Conservation (phyloP, 1,140 invertebrate genomes). For the Conopomorpha cramerella region DNA sequence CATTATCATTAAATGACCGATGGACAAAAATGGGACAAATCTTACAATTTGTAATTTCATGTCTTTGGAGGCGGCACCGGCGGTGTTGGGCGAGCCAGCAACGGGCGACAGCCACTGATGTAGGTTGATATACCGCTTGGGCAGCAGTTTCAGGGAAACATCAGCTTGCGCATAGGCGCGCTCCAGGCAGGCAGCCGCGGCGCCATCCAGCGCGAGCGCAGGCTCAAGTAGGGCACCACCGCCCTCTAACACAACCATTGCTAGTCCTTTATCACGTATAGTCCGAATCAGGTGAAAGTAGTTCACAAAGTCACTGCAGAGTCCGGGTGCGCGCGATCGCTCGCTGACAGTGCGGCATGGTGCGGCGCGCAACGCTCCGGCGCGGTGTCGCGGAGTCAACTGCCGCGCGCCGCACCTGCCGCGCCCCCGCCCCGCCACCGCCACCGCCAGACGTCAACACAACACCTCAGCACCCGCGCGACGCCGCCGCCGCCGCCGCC, state of each 20-base stretch:
- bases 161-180: slow-evolving; percentile 77
- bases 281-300: too few relatives aligned
- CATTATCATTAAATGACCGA: too few relatives aligned
- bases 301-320: slow-evolving; percentile 15
- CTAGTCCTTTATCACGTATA: too few relatives aligned
- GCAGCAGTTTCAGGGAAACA: slow-evolving; percentile 82
- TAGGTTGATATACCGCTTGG: slow-evolving; percentile 85
- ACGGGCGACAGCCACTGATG: slow-evolving; percentile 86
- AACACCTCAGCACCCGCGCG: slow-evolving; percentile 32
- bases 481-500: slow-evolving; percentile 20
- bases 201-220: slow-evolving; percentile 51
- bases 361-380: slow-evolving; percentile 22
- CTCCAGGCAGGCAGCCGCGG: slow-evolving; percentile 63
- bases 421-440: slow-evolving; percentile 17
- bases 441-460: slow-evolving; percentile 9
- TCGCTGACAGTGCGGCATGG: slow-evolving; percentile 32
- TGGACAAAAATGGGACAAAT: not conserved
- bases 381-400: slow-evolving; percentile 34
- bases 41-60: slow-evolving; percentile 74
- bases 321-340: slow-evolving; percentile 13
- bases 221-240: slow-evolving; percentile 62
- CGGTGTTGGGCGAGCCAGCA: slow-evolving; percentile 45
- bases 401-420: slow-evolving; percentile 42
- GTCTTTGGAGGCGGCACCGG: slow-evolving; percentile 66
- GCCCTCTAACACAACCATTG: slow-evolving; percentile 75